Base-by-base conservation (phyloP, 2,797 vertebrate genomes). In the Podarcis siculus region DNA sequence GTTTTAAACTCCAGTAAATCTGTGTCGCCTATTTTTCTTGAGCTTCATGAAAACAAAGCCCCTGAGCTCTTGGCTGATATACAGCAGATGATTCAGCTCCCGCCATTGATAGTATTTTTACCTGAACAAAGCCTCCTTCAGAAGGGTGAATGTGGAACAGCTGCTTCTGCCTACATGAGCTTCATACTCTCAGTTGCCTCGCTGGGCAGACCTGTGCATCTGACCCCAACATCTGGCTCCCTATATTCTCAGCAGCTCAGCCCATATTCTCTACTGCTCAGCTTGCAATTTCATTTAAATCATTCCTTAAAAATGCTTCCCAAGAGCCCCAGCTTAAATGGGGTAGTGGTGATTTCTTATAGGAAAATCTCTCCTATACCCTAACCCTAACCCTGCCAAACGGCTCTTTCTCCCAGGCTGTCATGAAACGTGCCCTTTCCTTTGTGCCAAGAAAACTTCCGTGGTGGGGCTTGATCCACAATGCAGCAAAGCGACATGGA, bases 311-410 rank as follows among this genome's bases (percentile, higher is more conserved):
- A 94, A 94, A 94, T 92, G 75, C 72, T 89, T 94, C 93, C 95
- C 95, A 92, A 88, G 94, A 93, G 92, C 90, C 88, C 30, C 3
- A 83, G 77, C 90, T 94, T 93, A 94, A 94, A 95, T 92, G 92
- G 93, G 95, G 93, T 93, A 89, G 85, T 85, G 85, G 87, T 92
- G 89, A 93, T 93, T 94, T 93, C 93, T 93, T 93, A 83, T 85
- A 94, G 90, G 90, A 96, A 95, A 95, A 94, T 88, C 78, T 87
- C 91, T 95, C 92, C 90, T n/a, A n/a, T n/a, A n/a, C n/a, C n/a
- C n/a, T n/a, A n/a, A n/a, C n/a, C n/a, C n/a, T n/a, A n/a, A n/a
- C n/a, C n/a, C 86, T 95, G 92, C 93, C 93, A 95, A 96, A 95
- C 94, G 90, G 85, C 86, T 91, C 90, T 91, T 85, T 88, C 61